Base-by-base conservation (phyloP, 2,888 invertebrate genomes). In the Dilophus febrilis region DNA sequence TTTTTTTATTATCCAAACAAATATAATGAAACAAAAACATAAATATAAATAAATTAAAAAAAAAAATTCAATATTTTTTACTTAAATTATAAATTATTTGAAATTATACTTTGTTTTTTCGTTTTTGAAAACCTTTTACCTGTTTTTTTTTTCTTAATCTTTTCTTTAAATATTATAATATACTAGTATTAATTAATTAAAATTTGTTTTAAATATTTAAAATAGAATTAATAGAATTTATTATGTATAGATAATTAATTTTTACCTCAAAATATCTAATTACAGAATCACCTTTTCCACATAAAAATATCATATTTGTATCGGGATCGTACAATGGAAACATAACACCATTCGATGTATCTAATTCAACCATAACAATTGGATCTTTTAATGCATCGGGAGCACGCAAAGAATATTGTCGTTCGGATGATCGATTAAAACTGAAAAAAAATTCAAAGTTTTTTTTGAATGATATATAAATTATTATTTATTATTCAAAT, bases 251-350 rank as follows among this genome's bases (percentile, higher is more conserved):
- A 18, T 35, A 22, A 19, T n/a, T 19, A 30, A 41, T 28, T 11
- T 41, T 50, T 44, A 72, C 73, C 68, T 74, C 90, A 61, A 87
- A 90, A 64, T 90, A 94, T 48, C 94, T 73, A 53, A 97, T 94
- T 51, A 92, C 94, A 40, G 94, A 94, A 68, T 97, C 95, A 37
- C 95, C 95, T 74, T 95, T 95, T 48, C 95, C 97, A 59, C 94
- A 95, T 37, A 95, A 69, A 65, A 77, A 97, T 51, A 95, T 80
- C 55, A 97, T 70, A 69, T 85, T 90, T 48, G 91, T 91, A 64
- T 97, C 95, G 38, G 88, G 80, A 67, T 97, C 97, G 64, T 92
- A 95, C 29, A 90, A 72, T 13, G 95, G 95, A 65, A 94, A 90
- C 80, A 95, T 84, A 46, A 94, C 90, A 40, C 95, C 95, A 64